phyloP scores from a whole-genome alignment of 2,797 vertebrate genomes.

The Simalia tracyae region DNA sequence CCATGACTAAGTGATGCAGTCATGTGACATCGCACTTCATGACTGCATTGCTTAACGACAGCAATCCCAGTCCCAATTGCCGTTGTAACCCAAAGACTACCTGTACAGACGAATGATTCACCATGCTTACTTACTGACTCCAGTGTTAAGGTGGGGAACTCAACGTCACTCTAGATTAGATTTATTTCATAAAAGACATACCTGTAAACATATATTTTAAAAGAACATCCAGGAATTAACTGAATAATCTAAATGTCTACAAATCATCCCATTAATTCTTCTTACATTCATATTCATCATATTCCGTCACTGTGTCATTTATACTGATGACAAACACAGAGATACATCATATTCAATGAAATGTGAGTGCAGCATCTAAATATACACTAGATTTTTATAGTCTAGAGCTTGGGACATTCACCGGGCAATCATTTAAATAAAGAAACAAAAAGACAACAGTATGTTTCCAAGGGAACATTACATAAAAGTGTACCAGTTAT shows the following conservation, averaged over 20 bases:
- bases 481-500: neutral
- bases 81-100: too few species aligned
- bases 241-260: constrained; percentile 39
- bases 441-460: constrained; percentile 41
- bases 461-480: constrained; percentile 48
- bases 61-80: too few species aligned
- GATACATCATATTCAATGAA: constrained; percentile 41
- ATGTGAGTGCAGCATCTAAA: constrained; percentile 70
- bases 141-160: neutral
- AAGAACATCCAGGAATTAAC: constrained; percentile 4
- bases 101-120: neutral
- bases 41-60: too few species aligned
- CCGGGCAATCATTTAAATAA: constrained; percentile 25
- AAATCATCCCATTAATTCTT: constrained; percentile 29
- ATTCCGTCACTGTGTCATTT: constrained; percentile 15
- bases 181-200: neutral
- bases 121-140: neutral
- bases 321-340: constrained; percentile 57
- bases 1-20: too few species aligned
- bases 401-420: constrained; percentile 42
- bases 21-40: too few species aligned
- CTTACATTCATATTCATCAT: constrained; percentile 32
- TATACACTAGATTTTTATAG: constrained; percentile 63
- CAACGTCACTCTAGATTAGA: neutral
- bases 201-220: neutral